Conservation (phyloP, 53 echinoderm and acorn worm species). For the Hippasteria phrygiana region DNA sequence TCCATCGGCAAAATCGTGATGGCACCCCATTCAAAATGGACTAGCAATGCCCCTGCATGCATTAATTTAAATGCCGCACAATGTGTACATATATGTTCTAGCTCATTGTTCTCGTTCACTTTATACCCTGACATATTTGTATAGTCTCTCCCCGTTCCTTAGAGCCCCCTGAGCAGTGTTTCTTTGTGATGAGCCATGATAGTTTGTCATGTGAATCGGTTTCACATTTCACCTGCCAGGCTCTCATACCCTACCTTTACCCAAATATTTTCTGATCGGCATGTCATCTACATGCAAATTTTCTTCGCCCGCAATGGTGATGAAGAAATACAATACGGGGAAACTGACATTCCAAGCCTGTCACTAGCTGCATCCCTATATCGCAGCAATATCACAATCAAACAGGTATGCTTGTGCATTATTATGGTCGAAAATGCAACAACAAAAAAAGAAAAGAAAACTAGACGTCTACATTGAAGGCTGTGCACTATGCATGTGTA, state of each 20-base stretch:
- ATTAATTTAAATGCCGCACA: too few species aligned
- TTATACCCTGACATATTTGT: not conserved
- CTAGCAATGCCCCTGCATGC: too few species aligned
- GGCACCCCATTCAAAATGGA: too few species aligned
- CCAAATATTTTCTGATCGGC: conserved; percentile 64
- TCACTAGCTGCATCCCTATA: not conserved
- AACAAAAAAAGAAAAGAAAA: too few species aligned
- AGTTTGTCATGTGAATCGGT: conserved; percentile 25
- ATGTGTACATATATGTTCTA: too few species aligned
- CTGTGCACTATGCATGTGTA: not conserved
- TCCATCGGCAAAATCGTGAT: too few species aligned
- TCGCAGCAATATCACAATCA: not conserved
- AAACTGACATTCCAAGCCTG: not conserved
- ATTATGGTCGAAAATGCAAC: not conserved
- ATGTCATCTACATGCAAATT: conserved; percentile 62
- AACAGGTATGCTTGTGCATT: not conserved
- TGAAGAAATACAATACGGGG: conserved; percentile 30
- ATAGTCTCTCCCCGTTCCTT: not conserved
- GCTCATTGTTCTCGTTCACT: not conserved
- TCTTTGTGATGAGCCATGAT: conserved; percentile 40
- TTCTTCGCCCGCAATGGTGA: conserved; percentile 1
- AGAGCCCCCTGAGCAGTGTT: not conserved
- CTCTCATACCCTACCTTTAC: not conserved
- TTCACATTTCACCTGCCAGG: conserved; percentile 4
- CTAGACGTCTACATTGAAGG: not conserved